Percentiles rank a stretch among this genome's conserved stretches.
These are phyloP conservation scores for Trogon surrucura DNA, from an alignment of 2,113 vertebrate genomes.

Conservation along the genomic window DNA sequence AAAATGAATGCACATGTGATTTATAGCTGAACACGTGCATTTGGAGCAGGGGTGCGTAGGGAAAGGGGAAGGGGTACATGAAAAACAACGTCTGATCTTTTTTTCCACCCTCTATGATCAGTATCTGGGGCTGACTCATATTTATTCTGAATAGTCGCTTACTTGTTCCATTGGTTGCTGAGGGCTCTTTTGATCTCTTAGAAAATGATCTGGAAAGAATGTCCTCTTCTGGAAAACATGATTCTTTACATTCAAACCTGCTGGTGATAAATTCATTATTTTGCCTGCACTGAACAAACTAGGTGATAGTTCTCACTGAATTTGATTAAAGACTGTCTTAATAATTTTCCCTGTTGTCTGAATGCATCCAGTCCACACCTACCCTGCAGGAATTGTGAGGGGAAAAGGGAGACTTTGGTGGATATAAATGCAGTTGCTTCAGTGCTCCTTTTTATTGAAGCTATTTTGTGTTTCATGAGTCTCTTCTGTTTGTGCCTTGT, in stretches of 20 bases:
- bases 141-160: background rate
- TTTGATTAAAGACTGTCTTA: background rate
- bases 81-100: background rate
- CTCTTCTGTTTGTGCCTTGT: background rate
- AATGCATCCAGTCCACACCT: background rate
- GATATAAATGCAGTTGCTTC: background rate
- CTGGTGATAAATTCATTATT: background rate
- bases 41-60: background rate
- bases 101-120: background rate
- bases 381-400: background rate
- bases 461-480: conserved; percentile 10
- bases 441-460: background rate
- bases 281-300: background rate
- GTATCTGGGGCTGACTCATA: background rate
- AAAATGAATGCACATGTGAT: background rate
- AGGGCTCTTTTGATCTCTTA: background rate
- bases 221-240: background rate
- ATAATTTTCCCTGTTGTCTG: background rate
- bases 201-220: background rate
- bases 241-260: background rate
- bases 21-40: background rate
- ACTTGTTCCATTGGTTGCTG: background rate
- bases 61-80: background rate
- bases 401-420: background rate
- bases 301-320: background rate